Evolutionary conservation across 2,113 vertebrate genomes (phyloP).

Genomic region (Serilophus lunatus): DNA sequence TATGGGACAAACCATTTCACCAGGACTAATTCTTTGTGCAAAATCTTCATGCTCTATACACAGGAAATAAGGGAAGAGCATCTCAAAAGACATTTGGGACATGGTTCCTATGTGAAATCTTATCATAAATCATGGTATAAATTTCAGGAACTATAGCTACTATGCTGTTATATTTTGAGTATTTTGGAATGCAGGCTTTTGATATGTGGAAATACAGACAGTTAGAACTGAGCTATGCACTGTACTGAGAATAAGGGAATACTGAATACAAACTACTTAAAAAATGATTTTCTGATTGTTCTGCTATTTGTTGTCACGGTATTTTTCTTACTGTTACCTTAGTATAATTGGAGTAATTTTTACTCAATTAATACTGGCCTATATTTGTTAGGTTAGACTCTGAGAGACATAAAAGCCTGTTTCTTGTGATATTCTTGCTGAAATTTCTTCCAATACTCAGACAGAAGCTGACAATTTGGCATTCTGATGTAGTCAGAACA

Average conservation of each 20-base stretch:
- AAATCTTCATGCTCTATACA: not conserved
- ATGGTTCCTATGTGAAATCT: not conserved
- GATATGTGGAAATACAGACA: not conserved
- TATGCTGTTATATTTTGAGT: not conserved
- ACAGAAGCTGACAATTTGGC: not conserved
- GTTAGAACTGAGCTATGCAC: not conserved
- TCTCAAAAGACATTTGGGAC: not conserved
- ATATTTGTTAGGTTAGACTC: not conserved
- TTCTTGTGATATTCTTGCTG: not conserved
- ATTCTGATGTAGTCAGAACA: not conserved
- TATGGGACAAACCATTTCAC: not conserved
- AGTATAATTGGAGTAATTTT: not conserved
- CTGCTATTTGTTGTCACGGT: not conserved
- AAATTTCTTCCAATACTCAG: not conserved
- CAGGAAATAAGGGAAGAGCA: not conserved
- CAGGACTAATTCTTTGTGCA: not conserved
- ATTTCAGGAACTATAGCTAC: not conserved
- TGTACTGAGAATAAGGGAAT: not conserved
- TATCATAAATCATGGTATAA: not conserved
- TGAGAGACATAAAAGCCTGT: not conserved
- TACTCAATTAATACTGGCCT: not conserved
- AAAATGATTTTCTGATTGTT: not conserved
- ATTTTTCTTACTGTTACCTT: not conserved
- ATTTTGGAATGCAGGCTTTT: not conserved
- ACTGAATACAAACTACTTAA: not conserved